phyloP scores from a whole-genome alignment of 2,888 invertebrate genomes.

The Caenorhabditis virilis region DNA sequence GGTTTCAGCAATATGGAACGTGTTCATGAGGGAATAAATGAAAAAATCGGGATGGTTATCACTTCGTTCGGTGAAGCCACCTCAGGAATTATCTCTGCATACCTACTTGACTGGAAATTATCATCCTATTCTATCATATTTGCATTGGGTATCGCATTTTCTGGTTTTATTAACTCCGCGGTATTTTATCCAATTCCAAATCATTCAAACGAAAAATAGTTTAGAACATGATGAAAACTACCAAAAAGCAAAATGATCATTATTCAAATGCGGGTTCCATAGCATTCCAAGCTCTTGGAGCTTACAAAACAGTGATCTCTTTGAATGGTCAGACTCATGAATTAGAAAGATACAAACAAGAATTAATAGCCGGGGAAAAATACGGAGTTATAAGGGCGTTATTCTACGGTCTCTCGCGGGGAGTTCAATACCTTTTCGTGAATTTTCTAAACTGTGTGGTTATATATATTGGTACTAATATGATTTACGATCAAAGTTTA shows the following conservation, averaged over 20 bases:
- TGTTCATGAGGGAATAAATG: slow-evolving; percentile 61
- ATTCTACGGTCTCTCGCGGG: slow-evolving; percentile 66
- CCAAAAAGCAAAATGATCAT: slow-evolving; percentile 18
- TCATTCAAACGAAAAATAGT: too few species aligned
- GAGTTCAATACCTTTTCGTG: slow-evolving; percentile 65
- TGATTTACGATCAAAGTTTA: slow-evolving; percentile 36
- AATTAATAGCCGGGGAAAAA: slow-evolving; percentile 43
- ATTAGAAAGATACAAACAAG: slow-evolving; percentile 46
- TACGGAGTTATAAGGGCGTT: slow-evolving; percentile 56
- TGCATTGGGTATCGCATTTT: slow-evolving; percentile 53
- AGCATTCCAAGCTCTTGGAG: slow-evolving; percentile 21
- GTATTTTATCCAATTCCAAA: too few species aligned
- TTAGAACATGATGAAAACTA: slow-evolving; percentile 16
- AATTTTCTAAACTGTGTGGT: slow-evolving; percentile 63
- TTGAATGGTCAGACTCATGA: slow-evolving; percentile 28
- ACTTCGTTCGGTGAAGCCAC: slow-evolving; percentile 42
- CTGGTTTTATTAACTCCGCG: slow-evolving; percentile 56
- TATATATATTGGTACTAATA: slow-evolving; percentile 53
- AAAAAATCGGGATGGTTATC: slow-evolving; percentile 56
- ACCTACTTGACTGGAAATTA: slow-evolving; percentile 58
- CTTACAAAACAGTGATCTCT: slow-evolving; percentile 23
- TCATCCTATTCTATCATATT: slow-evolving; percentile 66
- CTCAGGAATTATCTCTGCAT: slow-evolving; percentile 39
- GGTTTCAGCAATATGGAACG: slow-evolving; percentile 60
- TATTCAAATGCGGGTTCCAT: slow-evolving; percentile 28